Conservation (phyloP, 1,140 invertebrate genomes). For the Bombus affinis region DNA sequence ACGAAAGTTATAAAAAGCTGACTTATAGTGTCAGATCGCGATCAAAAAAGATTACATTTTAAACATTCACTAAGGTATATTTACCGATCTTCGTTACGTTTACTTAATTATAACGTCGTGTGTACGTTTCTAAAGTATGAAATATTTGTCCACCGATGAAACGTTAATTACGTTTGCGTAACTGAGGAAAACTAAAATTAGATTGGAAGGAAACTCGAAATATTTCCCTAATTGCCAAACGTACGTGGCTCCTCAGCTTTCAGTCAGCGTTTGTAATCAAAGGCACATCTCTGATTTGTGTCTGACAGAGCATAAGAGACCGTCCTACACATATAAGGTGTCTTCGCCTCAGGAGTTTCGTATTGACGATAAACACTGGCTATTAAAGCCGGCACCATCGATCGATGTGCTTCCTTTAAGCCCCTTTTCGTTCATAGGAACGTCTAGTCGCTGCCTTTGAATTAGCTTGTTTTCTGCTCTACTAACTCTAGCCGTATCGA, state of each 20-base stretch:
- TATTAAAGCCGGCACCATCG: constrained; percentile 42
- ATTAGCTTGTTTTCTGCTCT: constrained; percentile 53
- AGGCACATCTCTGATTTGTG: constrained; percentile 5
- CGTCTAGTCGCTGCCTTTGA: constrained; percentile 24
- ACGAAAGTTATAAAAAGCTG: too few relatives aligned
- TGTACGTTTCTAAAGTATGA: neutral
- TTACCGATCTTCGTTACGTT: neutral
- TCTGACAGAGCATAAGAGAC: constrained; percentile 7
- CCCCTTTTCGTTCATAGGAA: constrained; percentile 32
- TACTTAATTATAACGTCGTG: neutral
- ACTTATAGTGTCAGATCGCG: too few relatives aligned
- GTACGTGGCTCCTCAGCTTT: neutral
- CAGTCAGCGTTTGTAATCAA: constrained; percentile 23
- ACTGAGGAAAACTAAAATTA: constrained; percentile 28
- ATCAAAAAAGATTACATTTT: neutral
- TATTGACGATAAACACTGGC: constrained; percentile 47
- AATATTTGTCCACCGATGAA: neutral
- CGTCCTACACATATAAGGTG: neutral
- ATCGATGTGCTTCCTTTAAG: constrained; percentile 45
- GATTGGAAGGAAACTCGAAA: constrained; percentile 35
- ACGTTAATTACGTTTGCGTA: neutral
- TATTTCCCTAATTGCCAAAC: constrained; percentile 43
- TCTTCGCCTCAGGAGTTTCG: constrained; percentile 13
- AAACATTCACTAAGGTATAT: neutral
- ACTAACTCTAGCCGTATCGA: constrained; percentile 34